A percentile compares a stretch with the other conserved stretches of the same genome.
Evolutionary conservation across 2,888 invertebrate genomes (phyloP).

Genomic region (Conchocele bisecta): DNA sequence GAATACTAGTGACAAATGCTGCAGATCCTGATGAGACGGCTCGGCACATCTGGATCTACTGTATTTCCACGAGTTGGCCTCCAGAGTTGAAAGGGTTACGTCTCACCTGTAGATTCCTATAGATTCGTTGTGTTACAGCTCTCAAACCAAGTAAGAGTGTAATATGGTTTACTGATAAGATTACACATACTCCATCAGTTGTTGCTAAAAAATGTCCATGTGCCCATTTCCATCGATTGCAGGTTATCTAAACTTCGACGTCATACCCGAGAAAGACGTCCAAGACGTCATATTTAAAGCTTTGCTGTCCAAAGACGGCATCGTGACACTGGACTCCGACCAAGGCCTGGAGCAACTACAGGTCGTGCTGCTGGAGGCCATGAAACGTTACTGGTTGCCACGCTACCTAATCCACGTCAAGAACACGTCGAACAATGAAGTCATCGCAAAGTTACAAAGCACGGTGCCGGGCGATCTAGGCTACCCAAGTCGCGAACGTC

Average conservation of each 20-base stretch:
- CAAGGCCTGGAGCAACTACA: conserved; percentile 60
- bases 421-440: conserved; percentile 26
- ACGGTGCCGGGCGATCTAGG: conserved; percentile 53
- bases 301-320: conserved; percentile 1
- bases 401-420: conserved; percentile 61
- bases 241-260: conserved; percentile 63
- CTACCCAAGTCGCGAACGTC: conserved; percentile 39
- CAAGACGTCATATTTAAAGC: conserved; percentile 14
- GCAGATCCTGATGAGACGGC: too few species aligned
- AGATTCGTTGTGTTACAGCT: too few species aligned
- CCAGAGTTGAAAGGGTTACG: too few species aligned
- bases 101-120: too few species aligned
- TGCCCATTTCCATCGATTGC: conserved; percentile 11
- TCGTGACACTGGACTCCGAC: conserved; percentile 39
- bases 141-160: too few species aligned
- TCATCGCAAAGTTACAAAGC: conserved; percentile 43
- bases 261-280: conserved; percentile 48
- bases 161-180: too few species aligned
- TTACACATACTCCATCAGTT: too few species aligned
- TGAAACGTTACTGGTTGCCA: conserved; percentile 68
- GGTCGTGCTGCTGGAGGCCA: conserved; percentile 50
- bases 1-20: too few species aligned
- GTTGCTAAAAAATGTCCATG: too few species aligned
- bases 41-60: too few species aligned
- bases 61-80: too few species aligned